These are phyloP conservation scores for Bombyx mori DNA, from an alignment of 1,140 invertebrate species.

Conservation along the genomic window DNA sequence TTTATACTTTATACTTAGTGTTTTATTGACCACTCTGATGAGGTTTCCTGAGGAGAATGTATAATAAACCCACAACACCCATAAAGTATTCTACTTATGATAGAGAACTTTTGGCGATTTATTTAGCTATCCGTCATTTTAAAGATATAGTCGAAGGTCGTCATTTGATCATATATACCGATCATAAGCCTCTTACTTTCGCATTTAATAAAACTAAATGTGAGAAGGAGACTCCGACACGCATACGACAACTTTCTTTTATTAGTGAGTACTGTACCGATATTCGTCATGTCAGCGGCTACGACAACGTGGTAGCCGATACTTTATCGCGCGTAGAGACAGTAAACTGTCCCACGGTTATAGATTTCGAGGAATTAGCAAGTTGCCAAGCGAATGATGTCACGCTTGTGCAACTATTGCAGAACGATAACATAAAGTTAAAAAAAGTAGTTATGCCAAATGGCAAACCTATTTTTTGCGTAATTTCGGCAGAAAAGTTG, in stretches of 20 bases:
- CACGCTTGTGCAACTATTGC: background rate
- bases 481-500: conserved; percentile 3
- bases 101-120: conserved; percentile 6
- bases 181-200: conserved; percentile 7
- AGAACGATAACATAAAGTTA: conserved; percentile 1
- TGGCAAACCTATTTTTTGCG: conserved; percentile 8
- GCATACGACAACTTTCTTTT: conserved; percentile 1
- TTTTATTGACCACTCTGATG: too few relatives aligned
- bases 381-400: background rate
- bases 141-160: conserved; percentile 5
- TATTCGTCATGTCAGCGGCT: conserved; percentile 4
- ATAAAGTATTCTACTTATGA: conserved; percentile 3
- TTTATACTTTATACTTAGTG: too few relatives aligned
- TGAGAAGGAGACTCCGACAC: conserved; percentile 5
- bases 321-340: conserved; percentile 4
- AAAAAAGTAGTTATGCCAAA: conserved; percentile 4
- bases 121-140: conserved; percentile 4
- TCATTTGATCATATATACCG: conserved; percentile 4
- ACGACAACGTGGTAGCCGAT: conserved; percentile 2
- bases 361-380: conserved; percentile 6
- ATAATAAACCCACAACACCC: too few relatives aligned
- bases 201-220: background rate
- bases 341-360: background rate
- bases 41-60: too few relatives aligned
- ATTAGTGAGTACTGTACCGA: conserved; percentile 7